Evolutionary conservation across 2,888 invertebrate genomes (phyloP).

Genomic region (Parnassius apollo): DNA sequence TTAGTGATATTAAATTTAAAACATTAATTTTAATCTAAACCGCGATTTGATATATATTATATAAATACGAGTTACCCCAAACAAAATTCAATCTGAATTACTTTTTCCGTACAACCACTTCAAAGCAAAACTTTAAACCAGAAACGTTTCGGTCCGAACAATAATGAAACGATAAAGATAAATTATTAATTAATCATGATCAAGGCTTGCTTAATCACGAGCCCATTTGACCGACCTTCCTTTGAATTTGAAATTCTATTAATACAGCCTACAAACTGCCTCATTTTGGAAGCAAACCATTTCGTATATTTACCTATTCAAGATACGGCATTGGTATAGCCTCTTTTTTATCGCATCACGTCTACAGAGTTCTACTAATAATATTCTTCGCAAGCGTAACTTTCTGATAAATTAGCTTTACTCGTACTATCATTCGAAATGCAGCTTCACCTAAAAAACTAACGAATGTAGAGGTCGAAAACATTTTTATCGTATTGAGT

Average conservation of each 20-base stretch:
- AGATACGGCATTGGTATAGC: constrained; percentile 18
- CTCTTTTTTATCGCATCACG: constrained; percentile 26
- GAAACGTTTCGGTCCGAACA: not conserved
- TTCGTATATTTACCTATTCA: constrained; percentile 21
- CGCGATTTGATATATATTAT: too few relatives aligned
- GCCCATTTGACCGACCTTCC: constrained; percentile 38
- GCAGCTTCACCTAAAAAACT: not conserved
- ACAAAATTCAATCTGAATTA: constrained; percentile 5
- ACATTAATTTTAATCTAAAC: too few relatives aligned
- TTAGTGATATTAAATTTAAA: too few relatives aligned
- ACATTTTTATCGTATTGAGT: too few relatives aligned
- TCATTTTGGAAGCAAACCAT: constrained; percentile 17
- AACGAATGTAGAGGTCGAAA: too few relatives aligned
- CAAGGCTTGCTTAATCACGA: constrained; percentile 47
- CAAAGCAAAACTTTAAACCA: constrained; percentile 8
- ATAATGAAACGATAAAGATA: constrained; percentile 28
- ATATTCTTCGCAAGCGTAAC: constrained; percentile 12
- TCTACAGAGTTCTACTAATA: constrained; percentile 4
- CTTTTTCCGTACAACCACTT: constrained; percentile 1
- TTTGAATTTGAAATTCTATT: constrained; percentile 18
- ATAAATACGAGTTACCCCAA: not conserved
- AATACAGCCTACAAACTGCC: constrained; percentile 8
- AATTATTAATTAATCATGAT: constrained; percentile 41
- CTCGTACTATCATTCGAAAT: constrained; percentile 5
- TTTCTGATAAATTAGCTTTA: constrained; percentile 16